A percentile compares a stretch with the other conserved stretches of the same genome.
Evolutionary conservation across 1,140 invertebrate species (phyloP).

Genomic region (Anadara kagoshimensis): DNA sequence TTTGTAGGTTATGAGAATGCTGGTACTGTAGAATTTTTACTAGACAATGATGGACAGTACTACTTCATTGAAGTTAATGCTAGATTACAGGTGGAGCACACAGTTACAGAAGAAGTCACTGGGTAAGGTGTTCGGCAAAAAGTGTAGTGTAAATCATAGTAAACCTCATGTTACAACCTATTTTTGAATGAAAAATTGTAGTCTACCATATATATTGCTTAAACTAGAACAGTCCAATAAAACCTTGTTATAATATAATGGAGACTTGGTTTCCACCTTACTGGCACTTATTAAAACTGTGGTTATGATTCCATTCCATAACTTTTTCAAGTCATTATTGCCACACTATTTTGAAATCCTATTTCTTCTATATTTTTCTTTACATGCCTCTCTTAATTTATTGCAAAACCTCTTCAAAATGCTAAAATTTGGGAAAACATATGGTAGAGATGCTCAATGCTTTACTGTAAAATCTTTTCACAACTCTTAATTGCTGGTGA

Average conservation of each 20-base stretch:
- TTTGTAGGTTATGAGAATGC: conserved; percentile 97
- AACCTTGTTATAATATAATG: not conserved
- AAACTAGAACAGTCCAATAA: not conserved
- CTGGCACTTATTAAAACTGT: not conserved
- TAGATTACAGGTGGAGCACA: conserved; percentile 98
- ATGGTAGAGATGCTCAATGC: no score
- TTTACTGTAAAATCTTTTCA: no score
- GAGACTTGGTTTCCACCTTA: not conserved
- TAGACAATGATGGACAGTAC: conserved; percentile 94
- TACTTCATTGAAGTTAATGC: conserved; percentile 99
- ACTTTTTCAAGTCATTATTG: no score
- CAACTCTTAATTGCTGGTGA: no score
- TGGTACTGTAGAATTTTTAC: conserved; percentile 98
- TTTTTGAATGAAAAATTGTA: no score
- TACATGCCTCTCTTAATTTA: not conserved
- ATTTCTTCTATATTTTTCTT: no score
- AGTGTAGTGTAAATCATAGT: not conserved
- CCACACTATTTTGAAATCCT: no score
- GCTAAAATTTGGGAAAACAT: not conserved
- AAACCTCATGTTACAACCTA: no score
- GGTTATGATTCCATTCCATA: not conserved
- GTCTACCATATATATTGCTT: no score
- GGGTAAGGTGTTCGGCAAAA: conserved; percentile 78
- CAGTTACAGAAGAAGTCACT: conserved; percentile 99
- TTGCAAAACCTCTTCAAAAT: not conserved